Evolutionary conservation across 2,888 invertebrate genomes (phyloP).

Genomic region (Volucella inanis): DNA sequence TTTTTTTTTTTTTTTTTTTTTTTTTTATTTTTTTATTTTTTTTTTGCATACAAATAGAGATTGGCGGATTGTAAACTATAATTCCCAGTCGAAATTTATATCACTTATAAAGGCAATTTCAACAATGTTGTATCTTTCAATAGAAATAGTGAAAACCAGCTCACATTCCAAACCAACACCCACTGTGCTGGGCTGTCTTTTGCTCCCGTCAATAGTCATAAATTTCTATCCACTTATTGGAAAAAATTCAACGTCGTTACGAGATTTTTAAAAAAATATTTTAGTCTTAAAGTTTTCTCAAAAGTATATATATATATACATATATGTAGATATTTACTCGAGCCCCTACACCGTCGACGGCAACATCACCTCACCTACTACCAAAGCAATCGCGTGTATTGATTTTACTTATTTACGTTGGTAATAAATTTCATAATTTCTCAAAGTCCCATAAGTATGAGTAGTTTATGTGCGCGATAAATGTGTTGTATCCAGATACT

Average conservation of each 20-base stretch:
- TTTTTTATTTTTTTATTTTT: too few species aligned
- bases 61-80: too few species aligned
- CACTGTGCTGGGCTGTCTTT: conserved; percentile 7
- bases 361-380: neutral
- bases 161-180: conserved; percentile 19
- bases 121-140: neutral
- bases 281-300: neutral
- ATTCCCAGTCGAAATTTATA: too few species aligned
- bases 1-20: too few species aligned
- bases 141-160: conserved; percentile 3
- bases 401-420: conserved; percentile 47
- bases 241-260: conserved; percentile 5
- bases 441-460: conserved; percentile 29
- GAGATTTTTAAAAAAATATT: neutral
- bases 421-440: conserved; percentile 55
- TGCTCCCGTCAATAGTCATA: conserved; percentile 5
- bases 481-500: conserved; percentile 47
- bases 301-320: too few species aligned
- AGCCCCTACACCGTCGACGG: neutral
- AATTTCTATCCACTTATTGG: conserved; percentile 28
- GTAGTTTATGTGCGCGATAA: conserved; percentile 48
- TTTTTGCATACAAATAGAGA: too few species aligned
- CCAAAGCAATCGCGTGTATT: conserved; percentile 1
- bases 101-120: too few species aligned
- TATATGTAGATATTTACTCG: too few species aligned